These are phyloP conservation scores for Sphenopsis melanotis DNA, from an alignment of 2,797 vertebrate species.

Conservation along the genomic window DNA sequence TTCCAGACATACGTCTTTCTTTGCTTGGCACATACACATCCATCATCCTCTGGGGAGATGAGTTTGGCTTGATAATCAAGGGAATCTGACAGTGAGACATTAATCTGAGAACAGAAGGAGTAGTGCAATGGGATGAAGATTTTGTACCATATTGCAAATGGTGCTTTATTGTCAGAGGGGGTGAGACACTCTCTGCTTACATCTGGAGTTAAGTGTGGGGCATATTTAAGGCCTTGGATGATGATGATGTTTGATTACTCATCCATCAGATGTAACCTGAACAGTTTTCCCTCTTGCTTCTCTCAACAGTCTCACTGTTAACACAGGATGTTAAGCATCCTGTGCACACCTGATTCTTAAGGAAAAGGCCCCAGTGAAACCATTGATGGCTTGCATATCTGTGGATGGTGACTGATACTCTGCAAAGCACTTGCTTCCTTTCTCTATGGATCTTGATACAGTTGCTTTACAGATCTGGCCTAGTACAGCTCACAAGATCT, in stretches of 20 bases:
- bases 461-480: background rate
- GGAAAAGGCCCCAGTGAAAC: background rate
- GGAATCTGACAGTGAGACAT: slow-evolving; percentile 67
- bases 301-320: background rate
- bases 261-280: background rate
- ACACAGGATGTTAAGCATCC: background rate
- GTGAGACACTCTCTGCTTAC: background rate
- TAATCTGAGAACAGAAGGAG: slow-evolving; percentile 70
- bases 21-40: slow-evolving; percentile 79
- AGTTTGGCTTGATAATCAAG: slow-evolving; percentile 64
- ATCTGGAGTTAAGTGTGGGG: background rate
- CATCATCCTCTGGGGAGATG: slow-evolving; percentile 60
- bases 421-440: background rate
- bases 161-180: background rate
- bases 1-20: slow-evolving; percentile 83
- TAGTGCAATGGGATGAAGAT: background rate
- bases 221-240: background rate
- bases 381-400: background rate
- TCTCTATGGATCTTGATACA: background rate
- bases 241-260: background rate
- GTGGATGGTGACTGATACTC: background rate
- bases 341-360: background rate
- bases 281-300: background rate
- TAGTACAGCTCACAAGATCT: background rate
- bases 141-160: background rate